A percentile compares a stretch with the other conserved stretches of the same genome.
phyloP scores from a whole-genome alignment of 2,113 vertebrate genomes.

The Notiomystis cincta region DNA sequence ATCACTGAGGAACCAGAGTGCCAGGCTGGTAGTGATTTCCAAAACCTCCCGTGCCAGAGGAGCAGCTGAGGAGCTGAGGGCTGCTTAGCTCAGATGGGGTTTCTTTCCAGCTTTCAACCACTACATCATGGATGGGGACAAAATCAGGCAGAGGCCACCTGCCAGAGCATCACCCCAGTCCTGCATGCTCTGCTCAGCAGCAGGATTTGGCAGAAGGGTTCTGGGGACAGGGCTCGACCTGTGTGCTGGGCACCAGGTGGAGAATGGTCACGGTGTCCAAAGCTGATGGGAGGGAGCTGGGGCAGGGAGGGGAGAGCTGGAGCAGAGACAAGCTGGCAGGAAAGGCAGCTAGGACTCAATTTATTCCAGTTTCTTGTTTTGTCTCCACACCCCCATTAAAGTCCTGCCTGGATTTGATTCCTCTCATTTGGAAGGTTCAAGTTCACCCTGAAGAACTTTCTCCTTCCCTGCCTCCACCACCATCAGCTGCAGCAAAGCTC shows the following conservation, averaged over 20 bases:
- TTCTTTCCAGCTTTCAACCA: background rate
- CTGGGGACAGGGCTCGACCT: background rate
- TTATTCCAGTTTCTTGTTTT: background rate
- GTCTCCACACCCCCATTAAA: background rate
- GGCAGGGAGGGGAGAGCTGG: background rate
- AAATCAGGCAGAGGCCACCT: background rate
- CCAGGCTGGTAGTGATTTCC: background rate
- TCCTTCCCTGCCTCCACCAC: background rate
- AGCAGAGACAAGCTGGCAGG: background rate
- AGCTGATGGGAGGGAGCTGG: background rate
- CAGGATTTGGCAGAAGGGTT: background rate
- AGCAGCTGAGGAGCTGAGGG: background rate
- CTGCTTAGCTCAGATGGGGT: background rate
- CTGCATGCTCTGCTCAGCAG: background rate
- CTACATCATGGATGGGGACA: background rate
- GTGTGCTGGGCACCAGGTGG: rapidly evolving
- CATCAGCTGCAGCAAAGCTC: background rate
- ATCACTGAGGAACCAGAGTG: rapidly evolving
- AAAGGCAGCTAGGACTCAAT: background rate
- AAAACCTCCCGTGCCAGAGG: background rate
- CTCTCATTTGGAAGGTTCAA: background rate
- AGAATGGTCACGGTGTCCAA: rapidly evolving
- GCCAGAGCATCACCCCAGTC: background rate
- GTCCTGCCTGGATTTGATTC: background rate
- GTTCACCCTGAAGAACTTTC: background rate